Evolutionary conservation across 2,113 vertebrate genomes (phyloP), one percentile per base, ranked within the genome.

Genomic region (Elachura formosa): DNA sequence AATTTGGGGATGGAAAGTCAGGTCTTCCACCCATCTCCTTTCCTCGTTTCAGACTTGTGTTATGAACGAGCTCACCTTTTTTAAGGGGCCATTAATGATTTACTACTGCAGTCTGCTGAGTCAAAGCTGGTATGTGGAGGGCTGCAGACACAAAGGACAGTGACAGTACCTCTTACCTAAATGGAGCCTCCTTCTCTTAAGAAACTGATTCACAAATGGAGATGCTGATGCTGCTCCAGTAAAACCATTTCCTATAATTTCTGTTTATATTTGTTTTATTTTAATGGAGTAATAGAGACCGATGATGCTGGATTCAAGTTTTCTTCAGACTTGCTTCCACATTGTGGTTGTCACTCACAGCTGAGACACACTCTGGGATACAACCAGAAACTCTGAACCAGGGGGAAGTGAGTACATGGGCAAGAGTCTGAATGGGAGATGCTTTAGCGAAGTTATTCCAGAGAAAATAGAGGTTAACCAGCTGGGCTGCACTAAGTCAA

Each of bases 71-170:
- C 61, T 85, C 3, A 6, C 41, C 62, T 72, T 91, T 76, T 94
- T 94, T 87, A 73, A 63, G 87, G 89, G 59, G 38, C 52, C 93
- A 96, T 96, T 90, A 96, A 95, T 78, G 87, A 94, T 93, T 92
- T 90, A 85, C 77, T 38, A 1, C 19, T 36, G 55, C 54, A 89
- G 90, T 34, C 68, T 78, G 87, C 84, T 94, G 86, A 94, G 52
- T 93, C 76, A 96, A 84, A 91, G 48, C 33, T 58, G 62, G 62
- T 63, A 11, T 0, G 1, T 3, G 58, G 69, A 48, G 33, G 54
- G 41, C 71, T 69, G 33, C 4, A 49, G 82, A 83, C 0, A 0
- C 36, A 72, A 95, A 90, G 90, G 66, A 59, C 75, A 49, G 62
- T 90, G 84, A 34, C 89, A 26, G 20, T 26, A 77, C 67, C 66